Evolutionary conservation across 1,140 invertebrate genomes (phyloP).

Genomic region (Agraylea sexmaculata): DNA sequence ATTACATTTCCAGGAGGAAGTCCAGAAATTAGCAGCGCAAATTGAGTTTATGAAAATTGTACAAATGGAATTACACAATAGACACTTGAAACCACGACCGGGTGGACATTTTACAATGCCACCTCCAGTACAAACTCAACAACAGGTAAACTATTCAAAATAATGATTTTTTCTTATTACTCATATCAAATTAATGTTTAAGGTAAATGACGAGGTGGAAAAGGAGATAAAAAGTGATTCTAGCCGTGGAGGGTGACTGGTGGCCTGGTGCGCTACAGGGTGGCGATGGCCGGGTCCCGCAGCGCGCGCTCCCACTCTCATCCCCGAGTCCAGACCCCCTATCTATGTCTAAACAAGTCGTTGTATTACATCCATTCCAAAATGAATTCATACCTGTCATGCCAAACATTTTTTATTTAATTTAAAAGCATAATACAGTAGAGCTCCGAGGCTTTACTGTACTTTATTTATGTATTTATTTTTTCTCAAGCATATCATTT

Average conservation of each 20-base stretch:
- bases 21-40: slow-evolving; percentile 80
- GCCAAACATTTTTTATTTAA: no score
- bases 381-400: no score
- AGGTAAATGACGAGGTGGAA: slow-evolving; percentile 11
- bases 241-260: slow-evolving; percentile 18
- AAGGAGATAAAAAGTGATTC: slow-evolving; percentile 9
- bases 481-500: no score
- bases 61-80: slow-evolving; percentile 83
- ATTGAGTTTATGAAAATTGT: slow-evolving; percentile 90
- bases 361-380: no score
- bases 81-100: slow-evolving; percentile 71
- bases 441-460: no score
- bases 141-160: slow-evolving; percentile 10
- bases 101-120: slow-evolving; percentile 63
- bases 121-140: slow-evolving; percentile 25
- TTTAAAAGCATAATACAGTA: no score
- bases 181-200: no score
- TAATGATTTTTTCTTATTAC: no score
- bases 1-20: slow-evolving; percentile 56
- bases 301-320: slow-evolving; percentile 15
- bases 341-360: slow-evolving; percentile 20
- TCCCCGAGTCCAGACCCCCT: slow-evolving; percentile 12
- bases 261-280: slow-evolving; percentile 20
- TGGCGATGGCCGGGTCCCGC: slow-evolving; percentile 21
- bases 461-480: no score